Evolutionary conservation across 2,797 vertebrate genomes (phyloP), one percentile per base, ranked within the genome.

Genomic region (Allobates femoralis): DNA sequence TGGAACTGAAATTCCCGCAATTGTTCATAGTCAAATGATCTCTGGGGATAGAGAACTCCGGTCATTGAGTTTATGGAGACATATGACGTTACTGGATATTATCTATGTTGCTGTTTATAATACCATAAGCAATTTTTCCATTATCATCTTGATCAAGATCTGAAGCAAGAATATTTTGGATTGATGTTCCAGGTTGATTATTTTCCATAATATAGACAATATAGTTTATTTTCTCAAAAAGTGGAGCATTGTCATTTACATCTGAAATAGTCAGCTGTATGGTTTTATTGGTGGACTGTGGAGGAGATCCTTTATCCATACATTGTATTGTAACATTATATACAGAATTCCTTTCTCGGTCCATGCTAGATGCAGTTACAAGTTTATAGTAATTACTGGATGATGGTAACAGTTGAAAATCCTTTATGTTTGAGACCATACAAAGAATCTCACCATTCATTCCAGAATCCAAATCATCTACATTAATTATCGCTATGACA

Each of bases 401-500:
- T 67, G 94, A 93, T 19, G 93, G 94, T 34, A 95, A 90, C 50
- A 96, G 80, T 51, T 94, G 93, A 90, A 96, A 96, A 0, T 94
- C 94, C 18, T 95, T 87, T 56, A 89, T 83, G n/a, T 90, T 90
- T 12, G 91, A 79, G 41, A 96, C 92, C 0, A 91, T 90, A 79
- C 94, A 96, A 0, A 84, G 90, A 64, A 96, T 92, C 0, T 90
- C 89, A 6, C 95, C 94, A 80, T 95, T 96, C n/a, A 66, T 87
- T 12, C 92, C 94, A 1, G 94, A 94, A 86, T 96, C 96, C 76
- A 89, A 62, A 87, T 96, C 96, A 56, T 93, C 93, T 0, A 96
- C 92, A 83, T 95, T 94, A 32, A 96, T 92, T 66, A 96, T 90
- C 60, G 94, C 94, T 1, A 96, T 91, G 89, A 95, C 93, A 11